Conservation (phyloP, 2,797 vertebrate species). For the Acipenser ruthenus region DNA sequence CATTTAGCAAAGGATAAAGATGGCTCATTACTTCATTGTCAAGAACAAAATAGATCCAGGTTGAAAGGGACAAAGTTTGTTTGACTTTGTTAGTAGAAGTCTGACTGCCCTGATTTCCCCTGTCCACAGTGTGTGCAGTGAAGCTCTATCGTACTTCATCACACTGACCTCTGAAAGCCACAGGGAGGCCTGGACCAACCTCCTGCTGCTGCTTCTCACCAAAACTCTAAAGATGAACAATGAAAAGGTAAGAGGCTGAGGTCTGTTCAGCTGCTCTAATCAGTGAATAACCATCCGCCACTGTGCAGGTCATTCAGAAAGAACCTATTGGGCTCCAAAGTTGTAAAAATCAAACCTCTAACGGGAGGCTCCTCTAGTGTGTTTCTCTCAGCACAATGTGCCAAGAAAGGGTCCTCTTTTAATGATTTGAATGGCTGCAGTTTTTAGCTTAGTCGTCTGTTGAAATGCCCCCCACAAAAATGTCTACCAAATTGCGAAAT, state of each 20-base stretch:
- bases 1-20: not conserved
- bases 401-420: not conserved
- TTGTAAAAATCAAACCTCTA: not conserved
- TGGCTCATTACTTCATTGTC: too few relatives aligned
- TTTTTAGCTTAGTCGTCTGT: too few relatives aligned
- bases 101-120: conserved; percentile 6
- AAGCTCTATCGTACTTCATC: conserved; percentile 90
- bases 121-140: conserved; percentile 74
- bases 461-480: too few relatives aligned
- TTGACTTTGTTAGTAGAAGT: conserved; percentile 12
- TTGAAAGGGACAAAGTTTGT: conserved; percentile 5
- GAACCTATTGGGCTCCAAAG: too few relatives aligned
- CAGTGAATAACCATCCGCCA: too few relatives aligned
- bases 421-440: too few relatives aligned
- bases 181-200: conserved; percentile 94
- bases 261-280: not conserved
- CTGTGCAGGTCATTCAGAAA: too few relatives aligned
- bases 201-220: conserved; percentile 86
- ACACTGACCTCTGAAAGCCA: conserved; percentile 94
- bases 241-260: conserved; percentile 67
- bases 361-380: not conserved
- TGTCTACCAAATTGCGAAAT: too few relatives aligned
- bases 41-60: not conserved
- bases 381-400: too few relatives aligned
- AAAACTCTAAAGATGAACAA: conserved; percentile 85